Conservation (phyloP, 2,797 vertebrate species). For the Fundulus diaphanus region DNA sequence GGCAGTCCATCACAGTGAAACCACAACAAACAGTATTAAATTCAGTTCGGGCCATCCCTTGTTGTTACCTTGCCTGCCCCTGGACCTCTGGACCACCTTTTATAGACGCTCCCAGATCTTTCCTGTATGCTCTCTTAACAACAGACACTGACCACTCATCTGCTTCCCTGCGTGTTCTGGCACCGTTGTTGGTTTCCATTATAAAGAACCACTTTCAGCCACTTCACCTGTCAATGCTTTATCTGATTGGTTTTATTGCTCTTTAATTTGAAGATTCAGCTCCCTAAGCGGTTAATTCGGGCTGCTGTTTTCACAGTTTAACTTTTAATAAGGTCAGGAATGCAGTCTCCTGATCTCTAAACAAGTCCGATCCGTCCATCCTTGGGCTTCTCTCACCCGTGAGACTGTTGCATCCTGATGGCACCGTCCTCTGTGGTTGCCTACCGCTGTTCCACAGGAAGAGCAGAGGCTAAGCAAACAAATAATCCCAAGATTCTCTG, state of each 20-base stretch:
- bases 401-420: slow-evolving; percentile 36
- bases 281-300: not conserved
- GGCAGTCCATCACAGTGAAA: no score
- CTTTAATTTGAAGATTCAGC: slow-evolving; percentile 7
- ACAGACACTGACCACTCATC: not conserved
- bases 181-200: not conserved
- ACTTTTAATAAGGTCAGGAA: slow-evolving; percentile 15
- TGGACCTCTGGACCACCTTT: not conserved
- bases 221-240: slow-evolving; percentile 1
- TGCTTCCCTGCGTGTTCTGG: not conserved
- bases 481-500: slow-evolving; percentile 32
- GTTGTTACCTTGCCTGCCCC: not conserved
- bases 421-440: slow-evolving; percentile 35
- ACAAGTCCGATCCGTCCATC: slow-evolving; percentile 20
- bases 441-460: slow-evolving; percentile 54
- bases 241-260: not conserved
- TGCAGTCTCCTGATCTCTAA: slow-evolving; percentile 21
- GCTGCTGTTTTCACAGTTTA: slow-evolving; percentile 11
- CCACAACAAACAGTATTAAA: not conserved
- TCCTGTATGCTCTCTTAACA: not conserved
- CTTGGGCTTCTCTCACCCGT: slow-evolving; percentile 22
- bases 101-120: not conserved
- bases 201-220: not conserved
- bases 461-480: slow-evolving; percentile 63
- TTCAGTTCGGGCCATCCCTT: not conserved